A percentile compares a stretch with the other conserved stretches of the same genome.
Evolutionary conservation across 2,888 invertebrate species (phyloP).

Genomic region (Digitonthophagus gazella): DNA sequence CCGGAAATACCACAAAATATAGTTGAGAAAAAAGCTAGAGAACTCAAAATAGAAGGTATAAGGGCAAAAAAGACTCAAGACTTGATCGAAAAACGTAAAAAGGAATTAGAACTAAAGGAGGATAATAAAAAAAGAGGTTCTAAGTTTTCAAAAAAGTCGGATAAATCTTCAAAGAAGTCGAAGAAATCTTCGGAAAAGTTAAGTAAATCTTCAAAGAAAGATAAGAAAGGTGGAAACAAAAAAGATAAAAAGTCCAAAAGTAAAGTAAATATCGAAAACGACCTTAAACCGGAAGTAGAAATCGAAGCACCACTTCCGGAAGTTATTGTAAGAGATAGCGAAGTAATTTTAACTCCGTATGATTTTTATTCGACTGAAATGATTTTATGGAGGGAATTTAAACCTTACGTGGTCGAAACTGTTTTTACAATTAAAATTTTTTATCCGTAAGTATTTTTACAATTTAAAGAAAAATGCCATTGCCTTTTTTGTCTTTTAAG

Average conservation of each 20-base stretch:
- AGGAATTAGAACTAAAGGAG: conserved; percentile 20
- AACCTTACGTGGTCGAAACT: conserved; percentile 34
- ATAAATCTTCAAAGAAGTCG: not conserved
- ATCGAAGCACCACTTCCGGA: conserved; percentile 22
- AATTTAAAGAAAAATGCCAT: too few species aligned
- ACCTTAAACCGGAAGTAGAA: not conserved
- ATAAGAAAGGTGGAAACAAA: not conserved
- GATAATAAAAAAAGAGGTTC: conserved; percentile 11
- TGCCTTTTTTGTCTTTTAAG: conserved; percentile 18
- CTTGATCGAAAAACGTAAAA: conserved; percentile 23
- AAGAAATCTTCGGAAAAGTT: not conserved
- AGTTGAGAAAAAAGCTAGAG: conserved; percentile 32
- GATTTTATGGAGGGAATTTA: conserved; percentile 35
- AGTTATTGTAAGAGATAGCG: conserved; percentile 29
- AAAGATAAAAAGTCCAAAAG: conserved; percentile 14
- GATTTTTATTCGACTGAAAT: conserved; percentile 41
- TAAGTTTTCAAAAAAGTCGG: conserved; percentile 7
- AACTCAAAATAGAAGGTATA: conserved; percentile 29
- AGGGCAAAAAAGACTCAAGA: conserved; percentile 28
- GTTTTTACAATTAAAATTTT: conserved; percentile 34
- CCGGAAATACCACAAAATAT: conserved; percentile 33
- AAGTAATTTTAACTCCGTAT: conserved; percentile 32
- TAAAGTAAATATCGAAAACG: conserved; percentile 5
- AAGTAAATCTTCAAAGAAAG: not conserved
- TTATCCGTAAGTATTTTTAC: conserved; percentile 19